phyloP scores from a whole-genome alignment of 2,888 invertebrate genomes.

The Parochlus steinenii region DNA sequence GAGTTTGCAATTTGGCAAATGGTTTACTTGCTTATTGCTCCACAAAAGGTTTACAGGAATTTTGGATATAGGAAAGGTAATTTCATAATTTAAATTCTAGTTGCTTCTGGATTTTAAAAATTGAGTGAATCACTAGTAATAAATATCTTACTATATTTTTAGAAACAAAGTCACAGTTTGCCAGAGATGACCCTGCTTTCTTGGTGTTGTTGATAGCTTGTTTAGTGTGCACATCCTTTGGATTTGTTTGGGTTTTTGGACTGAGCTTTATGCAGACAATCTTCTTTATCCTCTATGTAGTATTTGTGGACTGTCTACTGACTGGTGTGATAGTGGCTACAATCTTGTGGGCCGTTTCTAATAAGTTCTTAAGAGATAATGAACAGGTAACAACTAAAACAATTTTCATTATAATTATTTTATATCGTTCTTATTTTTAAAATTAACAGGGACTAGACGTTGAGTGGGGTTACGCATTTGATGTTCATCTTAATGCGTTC shows the following conservation, averaged over 20 bases:
- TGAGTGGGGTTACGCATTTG: slow-evolving; percentile 98
- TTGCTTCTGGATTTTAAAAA: slow-evolving; percentile 8
- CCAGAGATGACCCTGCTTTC: slow-evolving; percentile 97
- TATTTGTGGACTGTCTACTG: slow-evolving; percentile 87
- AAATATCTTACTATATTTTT: slow-evolving; percentile 23
- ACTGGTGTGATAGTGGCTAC: slow-evolving; percentile 77
- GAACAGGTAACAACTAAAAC: not conserved
- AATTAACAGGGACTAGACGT: no score
- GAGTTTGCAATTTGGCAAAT: slow-evolving; percentile 99
- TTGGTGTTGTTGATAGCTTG: slow-evolving; percentile 76
- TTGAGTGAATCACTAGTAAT: not conserved
- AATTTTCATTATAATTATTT: slow-evolving; percentile 7
- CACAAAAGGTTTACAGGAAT: slow-evolving; percentile 94
- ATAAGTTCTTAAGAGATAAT: slow-evolving; percentile 23
- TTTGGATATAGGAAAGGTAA: slow-evolving; percentile 95
- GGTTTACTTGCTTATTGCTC: slow-evolving; percentile 82
- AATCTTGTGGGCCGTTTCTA: slow-evolving; percentile 60
- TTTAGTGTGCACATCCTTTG: slow-evolving; percentile 74
- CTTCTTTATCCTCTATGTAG: slow-evolving; percentile 76
- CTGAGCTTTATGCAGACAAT: slow-evolving; percentile 52
- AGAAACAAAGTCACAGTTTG: slow-evolving; percentile 98
- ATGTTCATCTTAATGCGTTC: slow-evolving; percentile 96
- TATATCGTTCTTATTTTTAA: slow-evolving; percentile 7
- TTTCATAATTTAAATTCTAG: slow-evolving; percentile 23
- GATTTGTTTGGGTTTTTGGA: slow-evolving; percentile 63